phyloP scores from a whole-genome alignment of 2,797 vertebrate species.

The Leucoraja ocellata region DNA sequence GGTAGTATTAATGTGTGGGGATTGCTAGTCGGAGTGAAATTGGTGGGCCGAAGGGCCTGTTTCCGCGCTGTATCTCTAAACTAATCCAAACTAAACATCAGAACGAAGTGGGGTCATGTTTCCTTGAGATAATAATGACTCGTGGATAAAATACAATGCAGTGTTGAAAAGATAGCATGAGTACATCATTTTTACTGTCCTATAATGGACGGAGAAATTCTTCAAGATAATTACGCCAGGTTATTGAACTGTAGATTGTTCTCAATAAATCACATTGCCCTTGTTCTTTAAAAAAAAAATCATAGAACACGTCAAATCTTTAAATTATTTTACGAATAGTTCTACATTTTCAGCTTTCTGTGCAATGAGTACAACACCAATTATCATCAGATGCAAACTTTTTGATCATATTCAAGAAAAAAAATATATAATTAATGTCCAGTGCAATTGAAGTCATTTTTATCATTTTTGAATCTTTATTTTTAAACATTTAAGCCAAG shows the following conservation, averaged over 20 bases:
- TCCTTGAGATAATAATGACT: not conserved
- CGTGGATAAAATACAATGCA: not conserved
- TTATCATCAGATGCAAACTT: not conserved
- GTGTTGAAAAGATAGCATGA: not conserved
- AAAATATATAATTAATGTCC: not conserved
- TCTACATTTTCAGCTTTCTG: not conserved
- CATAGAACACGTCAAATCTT: not conserved
- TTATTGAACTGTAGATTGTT: not conserved
- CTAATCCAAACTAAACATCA: not conserved
- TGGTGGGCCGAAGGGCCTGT: no score
- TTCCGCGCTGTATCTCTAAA: no score
- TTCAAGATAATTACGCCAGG: not conserved
- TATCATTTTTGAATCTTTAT: no score
- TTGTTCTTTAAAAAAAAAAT: not conserved
- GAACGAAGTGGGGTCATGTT: not conserved
- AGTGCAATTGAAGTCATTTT: not conserved
- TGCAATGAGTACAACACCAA: not conserved
- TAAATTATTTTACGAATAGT: not conserved
- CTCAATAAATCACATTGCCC: not conserved
- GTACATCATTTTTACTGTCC: not conserved
- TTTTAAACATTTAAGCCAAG: not conserved
- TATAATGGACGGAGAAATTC: not conserved
- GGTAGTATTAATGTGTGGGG: no score
- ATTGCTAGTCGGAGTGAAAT: no score
- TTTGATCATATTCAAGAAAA: not conserved